A percentile compares a stretch with the other conserved stretches of the same genome.
Evolutionary conservation across 2,797 vertebrate genomes (phyloP).

Genomic region (Crocodylus rhombifer): DNA sequence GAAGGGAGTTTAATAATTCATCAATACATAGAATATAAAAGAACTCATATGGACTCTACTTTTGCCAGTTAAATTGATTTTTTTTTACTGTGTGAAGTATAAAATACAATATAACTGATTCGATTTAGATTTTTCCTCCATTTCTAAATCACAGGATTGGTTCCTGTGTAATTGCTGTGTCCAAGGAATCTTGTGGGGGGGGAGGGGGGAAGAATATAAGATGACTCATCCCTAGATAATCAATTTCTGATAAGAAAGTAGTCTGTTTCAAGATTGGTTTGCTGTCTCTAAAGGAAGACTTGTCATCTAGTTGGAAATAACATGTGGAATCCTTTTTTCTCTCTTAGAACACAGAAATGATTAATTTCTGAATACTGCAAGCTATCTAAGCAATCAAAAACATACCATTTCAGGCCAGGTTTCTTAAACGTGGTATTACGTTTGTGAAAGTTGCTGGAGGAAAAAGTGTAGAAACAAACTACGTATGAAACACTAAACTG

Average conservation of each 20-base stretch:
- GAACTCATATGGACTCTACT: slow-evolving; percentile 5
- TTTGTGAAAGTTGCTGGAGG: neutral
- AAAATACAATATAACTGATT: slow-evolving; percentile 15
- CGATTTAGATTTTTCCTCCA: slow-evolving; percentile 6
- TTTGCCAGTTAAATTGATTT: slow-evolving; percentile 50
- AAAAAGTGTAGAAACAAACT: neutral
- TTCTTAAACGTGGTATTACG: neutral
- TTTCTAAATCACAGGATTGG: slow-evolving; percentile 2
- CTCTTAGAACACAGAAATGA: neutral
- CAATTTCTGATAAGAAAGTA: slow-evolving; percentile 39
- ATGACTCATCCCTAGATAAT: slow-evolving; percentile 33
- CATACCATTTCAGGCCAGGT: neutral
- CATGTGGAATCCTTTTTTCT: neutral
- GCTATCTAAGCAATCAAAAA: neutral
- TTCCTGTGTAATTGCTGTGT: neutral
- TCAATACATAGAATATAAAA: neutral
- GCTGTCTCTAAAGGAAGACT: slow-evolving; percentile 26
- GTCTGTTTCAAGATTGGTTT: slow-evolving; percentile 23
- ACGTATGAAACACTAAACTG: neutral
- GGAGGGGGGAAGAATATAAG: neutral
- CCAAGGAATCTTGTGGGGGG: neutral
- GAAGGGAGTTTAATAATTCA: slow-evolving; percentile 29
- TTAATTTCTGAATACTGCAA: slow-evolving; percentile 23
- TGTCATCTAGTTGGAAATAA: slow-evolving; percentile 5
- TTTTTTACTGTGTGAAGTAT: slow-evolving; percentile 8